Evolutionary conservation across 2,888 invertebrate genomes (phyloP).

Genomic region (Gryllus longicercus): DNA sequence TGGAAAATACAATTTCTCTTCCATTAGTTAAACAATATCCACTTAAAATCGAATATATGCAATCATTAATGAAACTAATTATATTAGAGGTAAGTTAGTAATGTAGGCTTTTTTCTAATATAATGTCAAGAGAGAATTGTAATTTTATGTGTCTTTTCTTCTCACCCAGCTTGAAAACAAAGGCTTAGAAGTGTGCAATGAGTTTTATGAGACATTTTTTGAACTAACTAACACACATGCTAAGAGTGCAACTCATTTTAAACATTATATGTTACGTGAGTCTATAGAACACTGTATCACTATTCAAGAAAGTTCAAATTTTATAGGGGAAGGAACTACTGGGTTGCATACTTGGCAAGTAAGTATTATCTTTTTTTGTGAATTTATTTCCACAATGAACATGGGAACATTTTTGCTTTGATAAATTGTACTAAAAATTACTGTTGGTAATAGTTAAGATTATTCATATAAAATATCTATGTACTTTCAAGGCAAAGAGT

Average conservation of each 20-base stretch:
- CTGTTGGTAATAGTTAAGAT: no score
- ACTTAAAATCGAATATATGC: conserved; percentile 59
- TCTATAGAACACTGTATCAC: conserved; percentile 51
- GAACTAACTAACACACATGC: conserved; percentile 42
- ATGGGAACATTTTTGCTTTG: no score
- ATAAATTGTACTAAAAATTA: no score
- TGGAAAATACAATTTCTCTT: conserved; percentile 53
- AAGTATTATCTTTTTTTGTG: conserved; percentile 34
- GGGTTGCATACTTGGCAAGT: conserved; percentile 78
- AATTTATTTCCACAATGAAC: no score
- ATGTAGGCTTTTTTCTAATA: neutral
- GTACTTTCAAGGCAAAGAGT: no score
- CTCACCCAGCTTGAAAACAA: conserved; percentile 51
- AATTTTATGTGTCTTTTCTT: conserved; percentile 25
- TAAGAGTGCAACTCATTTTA: no score
- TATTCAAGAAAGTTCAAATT: conserved; percentile 65
- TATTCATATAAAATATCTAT: no score
- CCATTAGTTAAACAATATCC: conserved; percentile 58
- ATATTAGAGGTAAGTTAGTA: conserved; percentile 48
- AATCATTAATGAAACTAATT: conserved; percentile 62
- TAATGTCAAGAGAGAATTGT: neutral
- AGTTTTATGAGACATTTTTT: conserved; percentile 60
- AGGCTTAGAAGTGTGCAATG: conserved; percentile 60
- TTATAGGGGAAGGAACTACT: conserved; percentile 75
- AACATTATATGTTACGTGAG: conserved; percentile 46